Evolutionary conservation across 2,797 vertebrate genomes (phyloP), one percentile per base, ranked within the genome.

Genomic region (Brotula barbata): DNA sequence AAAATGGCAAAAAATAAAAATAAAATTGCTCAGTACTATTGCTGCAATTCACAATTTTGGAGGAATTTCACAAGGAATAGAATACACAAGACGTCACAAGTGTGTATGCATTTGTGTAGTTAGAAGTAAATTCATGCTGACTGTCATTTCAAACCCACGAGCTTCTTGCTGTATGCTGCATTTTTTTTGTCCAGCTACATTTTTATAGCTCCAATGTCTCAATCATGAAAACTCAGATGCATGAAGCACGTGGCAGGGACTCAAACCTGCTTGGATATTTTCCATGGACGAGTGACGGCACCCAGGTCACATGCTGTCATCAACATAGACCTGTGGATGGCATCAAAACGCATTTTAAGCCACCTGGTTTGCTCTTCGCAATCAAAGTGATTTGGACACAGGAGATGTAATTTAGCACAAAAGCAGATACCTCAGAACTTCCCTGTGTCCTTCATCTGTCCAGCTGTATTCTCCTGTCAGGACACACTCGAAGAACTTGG

Each of bases 251-350:
- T 43, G 7, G 60, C 23, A 31, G 39, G 10, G 9, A 5, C 7
- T 71, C 77, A 64, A 23, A 92, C 92, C 90, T 93, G 91, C 83
- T 92, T 92, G 23, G 92, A 93, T 58, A 93, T 91, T 59, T 91
- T 87, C 92, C 92, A 93, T 7, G 92, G 92, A 53, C 91, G 90
- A 58, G 92, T 93, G 74, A 93, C 91, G 0, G 92, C 92, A 1
- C 92, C 92, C 68, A 93, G 82, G 81, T 93, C 92, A 10, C 91
- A 90, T 1, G 91, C 89, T 37, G 92, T 93, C 92, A 93, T 93
- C 72, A 93, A 68, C 92, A 93, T 93, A 16, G 92, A 93, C 73
- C 92, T 93, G 84, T 77, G 46, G 36, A 71, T 19, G 48, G 56
- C 17, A 77, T 43, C 16, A 77, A 28, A 65, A 33, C 16, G 48